Base-by-base conservation (phyloP, 2,797 vertebrate genomes). In the Adelosebastes latens region DNA sequence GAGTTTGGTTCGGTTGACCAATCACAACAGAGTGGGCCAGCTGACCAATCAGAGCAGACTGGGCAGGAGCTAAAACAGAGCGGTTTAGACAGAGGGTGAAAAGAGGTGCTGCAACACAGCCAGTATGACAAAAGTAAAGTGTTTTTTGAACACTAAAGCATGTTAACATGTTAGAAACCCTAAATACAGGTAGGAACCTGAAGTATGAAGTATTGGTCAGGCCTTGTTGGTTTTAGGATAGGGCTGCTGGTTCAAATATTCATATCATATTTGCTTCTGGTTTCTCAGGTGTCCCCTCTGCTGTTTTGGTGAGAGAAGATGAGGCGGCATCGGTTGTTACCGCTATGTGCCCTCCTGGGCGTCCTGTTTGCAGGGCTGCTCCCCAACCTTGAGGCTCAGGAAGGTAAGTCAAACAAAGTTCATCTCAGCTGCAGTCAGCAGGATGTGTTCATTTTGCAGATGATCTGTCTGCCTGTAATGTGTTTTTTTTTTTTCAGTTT, bases 361-460 rank as follows among this genome's bases (percentile, higher is more conserved):
- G 72, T 98, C 85, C 84, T 98, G 34, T 88, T 97, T 67, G 93
- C 95, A 91, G 96, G 95, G 92, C 88, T 96, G 36, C 72, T 87
- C 60, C 84, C 89, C 11, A 86, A 22, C 0, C 89, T 95, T 10
- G 64, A 75, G 24, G 97, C 96, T 83, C 97, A 98, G 84, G 90
- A 94, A 7, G 94, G 96, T 97, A 95, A 95, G 95, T 90, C 82
- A 2, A 81, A 27, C 2, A 5, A 16, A 56, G 29, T 64, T 63
- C 12, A 62, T 84, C 39, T 65, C 8, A 24, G 55, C 8, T 25
- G 55, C 42, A 55, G 46, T 69, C 55, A 29, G 31, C 59, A n/a
- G n/a, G 29, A 18, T 22, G 13, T 20, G 34, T 16, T 13, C 6
- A 71, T 24, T 78, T 55, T 70, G 67, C 32, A 76, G 53, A 81